These are phyloP conservation scores for Acropternis orthonyx DNA, from an alignment of 2,797 vertebrate genomes.

Conservation along the genomic window DNA sequence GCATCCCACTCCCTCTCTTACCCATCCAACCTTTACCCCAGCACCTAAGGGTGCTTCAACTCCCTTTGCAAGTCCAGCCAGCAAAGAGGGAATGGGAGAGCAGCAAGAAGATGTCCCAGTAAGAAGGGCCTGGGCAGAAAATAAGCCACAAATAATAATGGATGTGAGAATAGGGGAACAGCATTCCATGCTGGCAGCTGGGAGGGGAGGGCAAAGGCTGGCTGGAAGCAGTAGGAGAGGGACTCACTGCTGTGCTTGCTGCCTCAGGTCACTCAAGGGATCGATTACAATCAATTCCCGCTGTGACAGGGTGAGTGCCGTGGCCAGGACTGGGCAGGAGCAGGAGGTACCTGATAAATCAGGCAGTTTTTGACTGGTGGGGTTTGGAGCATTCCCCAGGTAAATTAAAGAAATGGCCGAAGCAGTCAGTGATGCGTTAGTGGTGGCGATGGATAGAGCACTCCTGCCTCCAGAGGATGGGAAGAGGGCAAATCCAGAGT, in stretches of 20 bases:
- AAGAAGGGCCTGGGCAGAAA: background rate
- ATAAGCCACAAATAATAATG: background rate
- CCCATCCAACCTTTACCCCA: background rate
- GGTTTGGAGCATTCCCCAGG: background rate
- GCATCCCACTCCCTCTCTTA: background rate
- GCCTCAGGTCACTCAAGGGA: background rate
- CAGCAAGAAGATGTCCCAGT: background rate
- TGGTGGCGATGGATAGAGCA: background rate
- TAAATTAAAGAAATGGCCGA: background rate
- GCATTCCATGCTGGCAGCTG: background rate
- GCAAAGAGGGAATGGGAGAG: background rate
- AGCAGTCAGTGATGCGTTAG: background rate
- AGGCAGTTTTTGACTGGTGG: background rate
- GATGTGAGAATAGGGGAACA: background rate
- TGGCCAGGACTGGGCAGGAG: background rate
- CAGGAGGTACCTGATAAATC: background rate
- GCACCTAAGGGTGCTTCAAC: background rate
- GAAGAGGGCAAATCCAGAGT: background rate
- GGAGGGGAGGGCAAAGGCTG: background rate
- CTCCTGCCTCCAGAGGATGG: background rate
- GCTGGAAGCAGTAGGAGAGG: background rate
- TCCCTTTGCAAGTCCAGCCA: background rate
- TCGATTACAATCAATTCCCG: background rate
- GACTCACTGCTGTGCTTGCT: background rate
- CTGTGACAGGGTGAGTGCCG: background rate